Base-by-base conservation (phyloP, 2,113 vertebrate genomes). In the Sakesphorus luctuosus region DNA sequence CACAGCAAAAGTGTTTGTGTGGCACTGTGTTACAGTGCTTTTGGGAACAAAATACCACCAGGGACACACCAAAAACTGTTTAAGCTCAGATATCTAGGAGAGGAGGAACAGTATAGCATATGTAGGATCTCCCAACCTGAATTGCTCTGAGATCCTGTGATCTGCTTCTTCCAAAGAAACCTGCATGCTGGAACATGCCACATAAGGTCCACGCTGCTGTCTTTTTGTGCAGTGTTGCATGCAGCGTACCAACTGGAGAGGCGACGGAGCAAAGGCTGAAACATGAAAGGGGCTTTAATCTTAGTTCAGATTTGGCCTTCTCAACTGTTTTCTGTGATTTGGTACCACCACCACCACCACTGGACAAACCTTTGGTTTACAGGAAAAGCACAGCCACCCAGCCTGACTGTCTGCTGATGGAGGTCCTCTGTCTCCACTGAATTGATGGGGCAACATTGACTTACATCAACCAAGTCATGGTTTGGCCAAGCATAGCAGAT, bases 141-240 rank as follows among this genome's bases (percentile, higher is more conserved):
- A 36, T 14, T 50, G 3, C 16, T 4, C 3, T 55, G 13, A 43
- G 36, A 20, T 38, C n/a, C 20, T 59, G 25, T 31, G 18, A 58
- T 28, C 36, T 66, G 33, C 35, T 31, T 56, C 61, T 80, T 68
- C 55, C 61, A 59, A 79, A 62, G 76, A 55, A 75, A 38, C 4
- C 16, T 73, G 16, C 0, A 0, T 18, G 13, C 20, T 65, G 33
- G 18, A 58, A 52, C 4, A 2, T 10, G 11, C 18, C 17, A 5
- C 0, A 0, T 16, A 4, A 44, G 38, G 18, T 13, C 31, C 55
- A 38, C 26, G 1, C 18, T 11, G 20, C 19, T 5, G 8, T 78
- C 10, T 20, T 18, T 36, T 47, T 3, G 2, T 56, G 28, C 72
- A 18, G 50, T 2, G 3, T 9, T 29, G 18, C 1, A 0, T 59